Evolutionary conservation across 2,888 invertebrate species (phyloP).

Genomic region (Tridacna crocea): DNA sequence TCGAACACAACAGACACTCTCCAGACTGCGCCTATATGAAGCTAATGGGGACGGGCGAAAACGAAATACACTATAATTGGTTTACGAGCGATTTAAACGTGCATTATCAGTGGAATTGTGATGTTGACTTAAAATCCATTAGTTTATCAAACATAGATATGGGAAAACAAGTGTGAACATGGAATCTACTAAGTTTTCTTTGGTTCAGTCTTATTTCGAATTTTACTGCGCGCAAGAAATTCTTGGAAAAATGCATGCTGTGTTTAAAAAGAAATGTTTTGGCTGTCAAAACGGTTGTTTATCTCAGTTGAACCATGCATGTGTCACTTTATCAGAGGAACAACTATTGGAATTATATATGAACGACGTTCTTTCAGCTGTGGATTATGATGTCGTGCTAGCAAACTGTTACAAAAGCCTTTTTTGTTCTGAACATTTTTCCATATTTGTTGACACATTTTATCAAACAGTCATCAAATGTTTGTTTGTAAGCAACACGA

Average conservation of each 20-base stretch:
- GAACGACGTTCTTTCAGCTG: conserved; percentile 37
- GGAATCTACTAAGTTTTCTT: conserved; percentile 34
- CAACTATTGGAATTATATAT: conserved; percentile 41
- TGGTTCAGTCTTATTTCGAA: conserved; percentile 43
- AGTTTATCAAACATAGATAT: not conserved
- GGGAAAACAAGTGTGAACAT: conserved; percentile 5
- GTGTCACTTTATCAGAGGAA: conserved; percentile 24
- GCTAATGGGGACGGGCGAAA: conserved; percentile 26
- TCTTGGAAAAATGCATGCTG: conserved; percentile 14
- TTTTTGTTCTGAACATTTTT: conserved; percentile 20
- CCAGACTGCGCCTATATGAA: conserved; percentile 37
- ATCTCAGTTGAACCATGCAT: conserved; percentile 40
- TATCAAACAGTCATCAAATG: conserved; percentile 34
- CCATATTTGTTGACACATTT: conserved; percentile 23
- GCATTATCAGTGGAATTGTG: not conserved
- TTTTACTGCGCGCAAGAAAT: conserved; percentile 47
- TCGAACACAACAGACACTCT: conserved; percentile 42
- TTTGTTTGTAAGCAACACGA: conserved; percentile 43
- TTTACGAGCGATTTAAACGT: not conserved
- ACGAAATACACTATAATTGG: not conserved
- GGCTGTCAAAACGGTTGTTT: conserved; percentile 36
- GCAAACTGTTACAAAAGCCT: conserved; percentile 30
- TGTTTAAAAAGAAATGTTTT: conserved; percentile 37
- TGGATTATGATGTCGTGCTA: conserved; percentile 33
- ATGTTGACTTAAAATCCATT: not conserved